These are phyloP conservation scores for silkworm (Bombyx mori) DNA, from an alignment of 1,140 invertebrate species.

Conservation along the genomic window DNA sequence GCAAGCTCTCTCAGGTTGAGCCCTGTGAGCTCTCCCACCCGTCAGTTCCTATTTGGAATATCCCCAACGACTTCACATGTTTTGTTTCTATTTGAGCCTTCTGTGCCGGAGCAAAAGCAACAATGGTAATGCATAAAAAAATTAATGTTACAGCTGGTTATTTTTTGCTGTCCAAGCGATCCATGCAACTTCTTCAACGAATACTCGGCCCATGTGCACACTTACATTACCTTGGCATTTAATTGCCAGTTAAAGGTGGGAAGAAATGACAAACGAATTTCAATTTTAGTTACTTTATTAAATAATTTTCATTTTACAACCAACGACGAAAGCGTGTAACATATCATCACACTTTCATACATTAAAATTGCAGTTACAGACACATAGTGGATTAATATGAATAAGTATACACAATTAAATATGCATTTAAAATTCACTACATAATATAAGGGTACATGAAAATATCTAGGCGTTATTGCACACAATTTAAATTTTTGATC, in stretches of 20 bases:
- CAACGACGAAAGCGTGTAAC: constrained; percentile 62
- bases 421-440: constrained; percentile 23
- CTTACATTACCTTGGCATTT: background rate
- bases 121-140: no score
- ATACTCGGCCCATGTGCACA: no score
- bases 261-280: constrained; percentile 13
- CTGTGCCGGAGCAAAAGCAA: no score
- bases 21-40: no score
- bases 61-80: no score
- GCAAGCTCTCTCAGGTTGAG: no score
- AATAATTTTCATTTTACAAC: constrained; percentile 66
- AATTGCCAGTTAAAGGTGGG: background rate
- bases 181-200: no score
- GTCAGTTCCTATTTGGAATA: no score
- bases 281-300: constrained; percentile 63
- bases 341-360: constrained; percentile 62
- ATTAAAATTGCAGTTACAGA: constrained; percentile 56
- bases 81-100: no score
- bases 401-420: constrained; percentile 29
- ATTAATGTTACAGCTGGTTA: no score
- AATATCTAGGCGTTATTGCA: constrained; percentile 21
- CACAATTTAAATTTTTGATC: background rate
- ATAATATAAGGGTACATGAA: constrained; percentile 26
- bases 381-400: constrained; percentile 39
- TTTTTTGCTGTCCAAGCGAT: no score